These are phyloP conservation scores for Harpalus rubripes DNA, from an alignment of 2,888 invertebrate genomes.

Conservation along the genomic window DNA sequence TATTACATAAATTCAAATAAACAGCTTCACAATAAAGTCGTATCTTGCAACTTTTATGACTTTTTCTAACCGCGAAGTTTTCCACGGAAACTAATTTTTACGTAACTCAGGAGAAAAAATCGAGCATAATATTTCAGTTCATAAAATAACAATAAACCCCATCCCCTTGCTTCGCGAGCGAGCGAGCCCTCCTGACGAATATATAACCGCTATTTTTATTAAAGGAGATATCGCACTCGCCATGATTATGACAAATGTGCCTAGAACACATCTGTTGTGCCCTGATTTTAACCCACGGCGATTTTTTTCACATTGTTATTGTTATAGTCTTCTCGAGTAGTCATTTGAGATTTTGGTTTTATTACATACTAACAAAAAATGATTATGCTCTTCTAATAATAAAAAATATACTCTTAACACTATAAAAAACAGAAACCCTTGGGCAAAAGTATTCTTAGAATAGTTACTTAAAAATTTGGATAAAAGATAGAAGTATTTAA, in stretches of 20 bases:
- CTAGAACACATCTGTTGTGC: conserved; percentile 43
- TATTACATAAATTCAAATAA: conserved; percentile 45
- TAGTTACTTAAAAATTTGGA: no score
- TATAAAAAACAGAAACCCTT: no score
- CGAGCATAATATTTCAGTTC: conserved; percentile 62
- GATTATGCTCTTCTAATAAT: background rate
- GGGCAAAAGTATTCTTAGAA: no score
- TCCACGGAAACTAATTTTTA: conserved; percentile 51
- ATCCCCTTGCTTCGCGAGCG: conserved; percentile 8
- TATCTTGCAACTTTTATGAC: conserved; percentile 34
- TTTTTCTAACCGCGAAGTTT: conserved; percentile 52
- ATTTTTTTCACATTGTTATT: conserved; percentile 26
- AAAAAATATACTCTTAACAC: background rate
- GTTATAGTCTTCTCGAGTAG: conserved; percentile 15
- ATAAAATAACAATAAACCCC: conserved; percentile 64
- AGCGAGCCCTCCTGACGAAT: conserved; percentile 51
- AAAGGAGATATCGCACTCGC: conserved; percentile 61
- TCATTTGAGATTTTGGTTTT: conserved; percentile 22
- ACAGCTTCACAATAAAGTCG: conserved; percentile 37
- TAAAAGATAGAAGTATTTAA: no score
- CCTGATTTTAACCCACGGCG: conserved; percentile 50
- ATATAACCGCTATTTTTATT: conserved; percentile 64
- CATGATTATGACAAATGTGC: conserved; percentile 65
- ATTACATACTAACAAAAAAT: background rate
- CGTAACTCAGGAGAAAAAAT: conserved; percentile 52